A percentile compares a stretch with the other conserved stretches of the same genome.
phyloP scores from a whole-genome alignment of 2,888 invertebrate genomes.

The Sicus ferrugineus region DNA sequence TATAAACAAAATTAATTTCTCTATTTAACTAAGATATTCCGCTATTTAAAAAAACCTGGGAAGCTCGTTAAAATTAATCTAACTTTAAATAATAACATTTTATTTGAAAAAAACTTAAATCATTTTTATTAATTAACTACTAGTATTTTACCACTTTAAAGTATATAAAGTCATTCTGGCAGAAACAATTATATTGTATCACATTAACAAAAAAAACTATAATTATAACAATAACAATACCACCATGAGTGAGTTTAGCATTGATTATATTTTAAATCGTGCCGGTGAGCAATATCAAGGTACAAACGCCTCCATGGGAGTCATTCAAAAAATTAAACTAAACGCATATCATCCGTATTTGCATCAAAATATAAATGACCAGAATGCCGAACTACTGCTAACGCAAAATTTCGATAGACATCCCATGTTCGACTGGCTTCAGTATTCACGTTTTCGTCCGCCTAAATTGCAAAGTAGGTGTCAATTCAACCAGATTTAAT shows the following conservation, averaged over 20 bases:
- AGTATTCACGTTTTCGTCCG: conserved; percentile 75
- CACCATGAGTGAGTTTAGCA: conserved; percentile 67
- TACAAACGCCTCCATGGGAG: conserved; percentile 55
- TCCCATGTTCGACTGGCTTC: conserved; percentile 69
- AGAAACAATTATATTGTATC: background rate
- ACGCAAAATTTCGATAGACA: conserved; percentile 44
- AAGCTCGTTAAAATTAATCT: no score
- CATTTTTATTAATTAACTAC: no score
- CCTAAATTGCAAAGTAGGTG: conserved; percentile 73
- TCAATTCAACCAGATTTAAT: no score
- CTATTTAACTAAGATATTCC: background rate
- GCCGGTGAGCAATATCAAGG: conserved; percentile 65
- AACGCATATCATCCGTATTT: conserved; percentile 42
- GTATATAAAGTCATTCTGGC: no score
- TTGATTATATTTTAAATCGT: conserved; percentile 70
- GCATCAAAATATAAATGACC: conserved; percentile 27
- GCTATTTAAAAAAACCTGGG: background rate
- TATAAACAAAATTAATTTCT: no score
- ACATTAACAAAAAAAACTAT: background rate
- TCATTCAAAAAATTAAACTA: conserved; percentile 46
- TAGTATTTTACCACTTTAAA: no score
- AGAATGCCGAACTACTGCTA: conserved; percentile 27
- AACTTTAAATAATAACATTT: no score
- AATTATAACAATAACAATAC: background rate
- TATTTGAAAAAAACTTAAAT: no score